A percentile compares a stretch with the other conserved stretches of the same genome.
Evolutionary conservation across 2,797 vertebrate genomes (phyloP).

Genomic region (Sylvia borin): DNA sequence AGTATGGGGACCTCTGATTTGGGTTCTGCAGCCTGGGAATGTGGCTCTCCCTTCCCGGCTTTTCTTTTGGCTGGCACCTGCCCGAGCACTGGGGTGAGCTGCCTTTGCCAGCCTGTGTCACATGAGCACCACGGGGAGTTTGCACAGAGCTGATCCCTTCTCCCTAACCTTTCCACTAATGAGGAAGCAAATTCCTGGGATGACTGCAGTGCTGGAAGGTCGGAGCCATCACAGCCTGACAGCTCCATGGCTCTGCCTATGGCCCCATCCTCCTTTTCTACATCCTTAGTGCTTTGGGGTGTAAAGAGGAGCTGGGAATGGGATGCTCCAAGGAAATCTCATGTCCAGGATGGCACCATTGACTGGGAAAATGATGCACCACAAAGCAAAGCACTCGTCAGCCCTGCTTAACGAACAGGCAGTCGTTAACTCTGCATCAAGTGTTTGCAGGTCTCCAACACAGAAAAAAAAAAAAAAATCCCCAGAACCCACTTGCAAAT

Average conservation of each 20-base stretch:
- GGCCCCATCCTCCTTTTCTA: not conserved
- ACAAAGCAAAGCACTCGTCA: accelerated
- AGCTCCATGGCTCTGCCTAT: accelerated
- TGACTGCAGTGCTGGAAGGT: not conserved
- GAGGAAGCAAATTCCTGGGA: slow-evolving; percentile 24
- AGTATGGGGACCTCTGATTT: not conserved
- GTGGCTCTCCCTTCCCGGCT: not conserved
- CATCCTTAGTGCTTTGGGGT: not conserved
- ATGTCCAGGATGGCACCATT: not conserved
- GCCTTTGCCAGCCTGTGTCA: not conserved
- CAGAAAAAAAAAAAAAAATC: not conserved
- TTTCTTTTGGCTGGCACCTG: accelerated
- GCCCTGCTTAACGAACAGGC: not conserved
- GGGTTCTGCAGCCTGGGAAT: accelerated
- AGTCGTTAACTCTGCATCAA: accelerated
- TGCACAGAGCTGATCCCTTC: not conserved
- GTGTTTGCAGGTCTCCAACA: not conserved
- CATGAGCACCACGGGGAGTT: not conserved
- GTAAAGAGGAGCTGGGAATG: not conserved
- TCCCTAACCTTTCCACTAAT: slow-evolving; percentile 25
- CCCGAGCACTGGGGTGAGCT: accelerated
- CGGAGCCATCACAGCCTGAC: not conserved
- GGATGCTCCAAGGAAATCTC: not conserved
- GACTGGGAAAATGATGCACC: not conserved
- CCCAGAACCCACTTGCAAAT: not conserved